Evolutionary conservation across 2,888 invertebrate genomes (phyloP).

Genomic region (Panzeria rudis): DNA sequence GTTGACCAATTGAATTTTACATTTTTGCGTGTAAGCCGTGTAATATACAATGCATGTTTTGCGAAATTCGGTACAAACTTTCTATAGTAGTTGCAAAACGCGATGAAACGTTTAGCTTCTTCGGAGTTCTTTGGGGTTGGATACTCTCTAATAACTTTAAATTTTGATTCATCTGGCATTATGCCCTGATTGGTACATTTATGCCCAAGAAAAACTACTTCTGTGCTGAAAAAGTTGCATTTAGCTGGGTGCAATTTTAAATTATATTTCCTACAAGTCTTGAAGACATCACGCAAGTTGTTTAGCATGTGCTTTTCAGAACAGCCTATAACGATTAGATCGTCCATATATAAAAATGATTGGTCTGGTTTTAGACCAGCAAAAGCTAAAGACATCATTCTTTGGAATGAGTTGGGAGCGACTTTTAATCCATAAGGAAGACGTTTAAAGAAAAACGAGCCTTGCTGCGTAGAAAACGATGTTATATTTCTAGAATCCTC

Average conservation of each 20-base stretch:
- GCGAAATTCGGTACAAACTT: neutral
- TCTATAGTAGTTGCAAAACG: conserved; percentile 1
- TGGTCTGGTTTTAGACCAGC: neutral
- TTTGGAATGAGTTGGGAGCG: neutral
- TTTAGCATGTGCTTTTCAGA: neutral
- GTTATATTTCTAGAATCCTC: neutral
- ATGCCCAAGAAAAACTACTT: conserved; percentile 18
- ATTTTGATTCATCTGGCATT: conserved; percentile 7
- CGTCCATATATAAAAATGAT: conserved; percentile 37
- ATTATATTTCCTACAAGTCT: neutral
- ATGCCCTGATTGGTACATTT: conserved; percentile 18
- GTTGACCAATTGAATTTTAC: neutral
- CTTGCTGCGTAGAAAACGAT: neutral
- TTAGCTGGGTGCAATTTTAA: conserved; percentile 10
- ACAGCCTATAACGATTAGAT: neutral
- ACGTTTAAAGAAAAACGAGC: neutral
- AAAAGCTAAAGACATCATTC: conserved; percentile 36
- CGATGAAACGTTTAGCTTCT: conserved; percentile 8
- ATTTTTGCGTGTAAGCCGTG: neutral
- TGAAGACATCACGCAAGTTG: neutral
- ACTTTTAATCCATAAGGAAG: conserved; percentile 3
- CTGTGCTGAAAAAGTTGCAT: neutral
- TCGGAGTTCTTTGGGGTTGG: neutral
- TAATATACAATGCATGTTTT: neutral
- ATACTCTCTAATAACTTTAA: neutral